Percentiles rank a stretch among this genome's conserved stretches.
Evolutionary conservation across 2,888 invertebrate species (phyloP).

Genomic region (Lymantria dispar): DNA sequence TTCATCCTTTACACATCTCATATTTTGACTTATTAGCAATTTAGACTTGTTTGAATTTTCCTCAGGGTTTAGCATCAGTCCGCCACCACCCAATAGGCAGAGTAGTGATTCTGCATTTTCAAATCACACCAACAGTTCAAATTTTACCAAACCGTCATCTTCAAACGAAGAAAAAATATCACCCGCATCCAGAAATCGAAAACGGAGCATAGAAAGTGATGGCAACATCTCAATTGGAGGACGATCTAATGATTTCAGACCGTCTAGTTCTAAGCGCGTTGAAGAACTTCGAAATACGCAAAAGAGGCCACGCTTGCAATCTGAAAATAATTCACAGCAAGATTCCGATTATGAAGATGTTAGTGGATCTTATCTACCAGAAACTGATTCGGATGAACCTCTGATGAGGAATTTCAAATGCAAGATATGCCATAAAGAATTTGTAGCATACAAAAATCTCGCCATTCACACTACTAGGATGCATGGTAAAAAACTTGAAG

Average conservation of each 20-base stretch:
- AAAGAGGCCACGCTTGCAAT: slow-evolving; percentile 49
- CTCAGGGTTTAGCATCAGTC: slow-evolving; percentile 60
- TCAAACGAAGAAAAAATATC: slow-evolving; percentile 50
- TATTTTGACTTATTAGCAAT: no score
- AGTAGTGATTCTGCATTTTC: slow-evolving; percentile 78
- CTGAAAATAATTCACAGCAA: slow-evolving; percentile 34
- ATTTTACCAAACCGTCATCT: slow-evolving; percentile 52
- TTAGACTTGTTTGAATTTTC: neutral
- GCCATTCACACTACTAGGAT: slow-evolving; percentile 43
- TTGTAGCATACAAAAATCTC: slow-evolving; percentile 43
- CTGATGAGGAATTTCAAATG: slow-evolving; percentile 50
- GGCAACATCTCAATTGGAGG: slow-evolving; percentile 55
- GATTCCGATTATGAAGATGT: slow-evolving; percentile 71
- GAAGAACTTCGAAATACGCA: slow-evolving; percentile 55
- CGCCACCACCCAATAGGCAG: slow-evolving; percentile 64
- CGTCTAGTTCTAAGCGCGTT: slow-evolving; percentile 57
- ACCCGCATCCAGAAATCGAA: slow-evolving; percentile 48
- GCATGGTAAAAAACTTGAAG: slow-evolving; percentile 37
- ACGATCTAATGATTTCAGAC: slow-evolving; percentile 52
- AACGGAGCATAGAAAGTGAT: slow-evolving; percentile 64
- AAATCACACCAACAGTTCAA: slow-evolving; percentile 65
- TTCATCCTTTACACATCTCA: no score
- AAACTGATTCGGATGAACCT: slow-evolving; percentile 70
- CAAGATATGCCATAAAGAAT: slow-evolving; percentile 53
- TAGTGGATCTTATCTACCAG: slow-evolving; percentile 54